Conservation (phyloP, 2,888 invertebrate genomes). For the Dexiosoma caninum region DNA sequence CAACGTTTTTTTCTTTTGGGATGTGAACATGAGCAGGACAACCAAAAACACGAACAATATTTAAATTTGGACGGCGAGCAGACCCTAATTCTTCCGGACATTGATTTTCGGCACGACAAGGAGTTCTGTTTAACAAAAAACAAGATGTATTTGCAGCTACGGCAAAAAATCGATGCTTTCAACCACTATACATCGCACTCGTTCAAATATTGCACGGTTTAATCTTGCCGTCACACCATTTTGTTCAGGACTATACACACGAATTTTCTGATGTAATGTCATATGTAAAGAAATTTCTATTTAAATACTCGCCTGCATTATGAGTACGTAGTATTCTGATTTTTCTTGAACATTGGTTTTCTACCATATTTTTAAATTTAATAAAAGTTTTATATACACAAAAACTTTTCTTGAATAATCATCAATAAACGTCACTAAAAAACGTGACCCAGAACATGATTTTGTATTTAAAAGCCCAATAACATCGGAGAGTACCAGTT, state of each 20-base stretch:
- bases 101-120: constrained; percentile 44
- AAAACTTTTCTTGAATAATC: constrained; percentile 12
- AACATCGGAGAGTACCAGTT: not conserved
- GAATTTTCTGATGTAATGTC: constrained; percentile 45
- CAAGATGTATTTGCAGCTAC: constrained; percentile 10
- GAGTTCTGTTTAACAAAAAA: constrained; percentile 26
- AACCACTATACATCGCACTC: constrained; percentile 64
- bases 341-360: constrained; percentile 61
- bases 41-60: not conserved
- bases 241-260: constrained; percentile 50
- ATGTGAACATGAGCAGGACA: not conserved
- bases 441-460: not conserved
- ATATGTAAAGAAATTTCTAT: constrained; percentile 24
- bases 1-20: not conserved
- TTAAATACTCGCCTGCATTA: constrained; percentile 60
- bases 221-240: constrained; percentile 66
- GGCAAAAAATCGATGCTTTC: constrained; percentile 63
- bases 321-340: constrained; percentile 38
- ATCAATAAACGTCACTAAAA: not conserved
- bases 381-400: not conserved
- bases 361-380: constrained; percentile 48
- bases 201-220: constrained; percentile 65
- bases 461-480: not conserved
- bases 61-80: not conserved
- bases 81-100: constrained; percentile 41